Base-by-base conservation (phyloP, 2,888 invertebrate genomes). In the Diarsia brunnea region DNA sequence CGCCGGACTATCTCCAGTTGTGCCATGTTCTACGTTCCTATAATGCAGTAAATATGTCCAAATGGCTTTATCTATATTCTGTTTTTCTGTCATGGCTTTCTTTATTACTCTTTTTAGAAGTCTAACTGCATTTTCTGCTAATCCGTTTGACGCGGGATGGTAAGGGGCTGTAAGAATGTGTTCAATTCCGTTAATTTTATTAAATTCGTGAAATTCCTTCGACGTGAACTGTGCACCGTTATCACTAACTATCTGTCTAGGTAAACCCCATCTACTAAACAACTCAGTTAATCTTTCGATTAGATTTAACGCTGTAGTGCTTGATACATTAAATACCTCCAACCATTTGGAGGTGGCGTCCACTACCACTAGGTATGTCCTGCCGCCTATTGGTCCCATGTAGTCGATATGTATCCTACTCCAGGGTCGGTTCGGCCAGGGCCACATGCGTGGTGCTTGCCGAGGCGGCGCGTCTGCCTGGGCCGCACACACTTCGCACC, bases 281-380 rank as follows among this genome's bases (percentile, higher is more conserved):
- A 64, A 24, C 45, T 71, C 71, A 1, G 19, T 27, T 53, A 64
- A 21, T 21, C 31, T 61, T 49, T 24, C 45, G 0, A 69, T 69
- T 1, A 45, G 21, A n/a, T 5, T 69, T 2, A n/a, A 12, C 3
- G 69, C 69, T 14, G 70, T 19, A 8, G 64, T 71, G 24, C 43
- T 71, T 19, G 70, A 38, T 8, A 71, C 53, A n/a, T 31, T 12
- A 27, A 71, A 71, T 7, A 71, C 27, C 24, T 71, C 70, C 1
- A 70, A 38, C 70, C 63, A 70, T 63, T 70, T 70, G 0, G 70
- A 64, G 8, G 51, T 70, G 43, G 71, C 71, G 4, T 71, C 64
- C 16, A 71, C 64, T 4, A 71, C 64, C 0, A 71, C 71, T 19
- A 71, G 38, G 45, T 64, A 64, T 24, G 27, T n/a, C 12, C n/a